These are phyloP conservation scores for Eupithecia pulchellata DNA, from an alignment of 2,888 invertebrate genomes.

Conservation along the genomic window DNA sequence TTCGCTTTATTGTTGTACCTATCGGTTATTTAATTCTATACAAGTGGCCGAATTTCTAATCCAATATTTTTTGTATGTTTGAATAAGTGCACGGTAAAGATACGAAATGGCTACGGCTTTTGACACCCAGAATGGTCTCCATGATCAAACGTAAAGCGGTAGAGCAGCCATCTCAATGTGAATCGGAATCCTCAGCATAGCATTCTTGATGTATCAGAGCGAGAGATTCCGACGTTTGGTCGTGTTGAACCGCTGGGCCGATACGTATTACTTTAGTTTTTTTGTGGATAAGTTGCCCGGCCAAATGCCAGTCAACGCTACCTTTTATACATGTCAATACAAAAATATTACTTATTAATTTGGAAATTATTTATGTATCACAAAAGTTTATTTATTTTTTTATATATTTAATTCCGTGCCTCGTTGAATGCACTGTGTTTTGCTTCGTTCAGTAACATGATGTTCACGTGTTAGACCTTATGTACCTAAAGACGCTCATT, in stretches of 20 bases:
- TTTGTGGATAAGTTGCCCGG: slow-evolving; percentile 47
- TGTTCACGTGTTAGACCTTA: slow-evolving; percentile 41
- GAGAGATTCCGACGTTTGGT: not conserved
- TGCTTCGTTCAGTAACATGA: slow-evolving; percentile 62
- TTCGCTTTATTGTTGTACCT: not conserved
- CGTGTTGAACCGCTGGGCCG: not conserved
- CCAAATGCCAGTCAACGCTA: slow-evolving; percentile 55
- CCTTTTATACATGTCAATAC: slow-evolving; percentile 59
- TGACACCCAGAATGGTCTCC: not conserved
- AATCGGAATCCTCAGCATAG: not conserved
- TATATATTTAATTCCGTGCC: slow-evolving; percentile 47
- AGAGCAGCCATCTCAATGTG: not conserved
- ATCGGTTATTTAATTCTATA: slow-evolving; percentile 2
- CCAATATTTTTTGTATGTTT: not conserved
- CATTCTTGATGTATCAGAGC: not conserved
- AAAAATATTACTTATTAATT: slow-evolving; percentile 63
- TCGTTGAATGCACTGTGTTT: slow-evolving; percentile 66
- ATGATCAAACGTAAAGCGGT: not conserved
- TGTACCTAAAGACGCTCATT: slow-evolving; percentile 45
- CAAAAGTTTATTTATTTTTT: slow-evolving; percentile 60
- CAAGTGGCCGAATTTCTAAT: not conserved
- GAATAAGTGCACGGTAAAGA: slow-evolving; percentile 22
- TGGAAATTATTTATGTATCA: slow-evolving; percentile 71
- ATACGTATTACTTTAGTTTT: slow-evolving; percentile 13
- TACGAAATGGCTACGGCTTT: slow-evolving; percentile 9